phyloP scores from a whole-genome alignment of 2,113 vertebrate species.

The Vidua macroura region DNA sequence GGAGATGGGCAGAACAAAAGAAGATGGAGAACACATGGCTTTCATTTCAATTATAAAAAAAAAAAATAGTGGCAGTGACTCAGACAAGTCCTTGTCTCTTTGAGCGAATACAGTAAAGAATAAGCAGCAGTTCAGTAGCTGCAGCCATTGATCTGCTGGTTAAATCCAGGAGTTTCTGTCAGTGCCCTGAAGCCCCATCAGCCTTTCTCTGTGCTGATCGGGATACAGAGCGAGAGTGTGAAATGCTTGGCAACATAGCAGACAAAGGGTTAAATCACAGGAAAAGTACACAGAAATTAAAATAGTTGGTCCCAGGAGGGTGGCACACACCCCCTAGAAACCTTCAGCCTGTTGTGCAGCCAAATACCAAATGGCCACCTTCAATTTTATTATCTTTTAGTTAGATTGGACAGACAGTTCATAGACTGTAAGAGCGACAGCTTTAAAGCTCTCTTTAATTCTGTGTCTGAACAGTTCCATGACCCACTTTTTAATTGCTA shows the following conservation, averaged over 20 bases:
- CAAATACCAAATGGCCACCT: neutral
- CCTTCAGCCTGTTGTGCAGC: neutral
- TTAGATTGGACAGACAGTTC: neutral
- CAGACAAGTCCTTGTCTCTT: neutral
- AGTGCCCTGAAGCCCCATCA: neutral
- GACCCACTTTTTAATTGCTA: conserved; percentile 59
- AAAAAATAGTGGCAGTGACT: neutral
- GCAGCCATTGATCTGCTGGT: neutral
- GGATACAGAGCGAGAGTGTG: neutral
- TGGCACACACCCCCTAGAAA: neutral
- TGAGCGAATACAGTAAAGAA: neutral
- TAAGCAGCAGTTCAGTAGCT: neutral
- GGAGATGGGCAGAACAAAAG: neutral
- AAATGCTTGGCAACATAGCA: neutral
- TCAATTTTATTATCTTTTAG: neutral
- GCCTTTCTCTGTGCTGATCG: neutral
- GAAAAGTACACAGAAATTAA: neutral
- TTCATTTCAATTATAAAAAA: neutral
- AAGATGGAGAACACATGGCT: neutral
- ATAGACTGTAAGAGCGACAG: neutral
- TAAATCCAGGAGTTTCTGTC: neutral
- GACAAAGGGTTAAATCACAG: neutral
- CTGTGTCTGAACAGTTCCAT: neutral
- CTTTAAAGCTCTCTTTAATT: conserved; percentile 36
- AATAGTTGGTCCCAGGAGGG: neutral